phyloP scores from a whole-genome alignment of 2,113 vertebrate species.

The Pseudonaja textilis region DNA sequence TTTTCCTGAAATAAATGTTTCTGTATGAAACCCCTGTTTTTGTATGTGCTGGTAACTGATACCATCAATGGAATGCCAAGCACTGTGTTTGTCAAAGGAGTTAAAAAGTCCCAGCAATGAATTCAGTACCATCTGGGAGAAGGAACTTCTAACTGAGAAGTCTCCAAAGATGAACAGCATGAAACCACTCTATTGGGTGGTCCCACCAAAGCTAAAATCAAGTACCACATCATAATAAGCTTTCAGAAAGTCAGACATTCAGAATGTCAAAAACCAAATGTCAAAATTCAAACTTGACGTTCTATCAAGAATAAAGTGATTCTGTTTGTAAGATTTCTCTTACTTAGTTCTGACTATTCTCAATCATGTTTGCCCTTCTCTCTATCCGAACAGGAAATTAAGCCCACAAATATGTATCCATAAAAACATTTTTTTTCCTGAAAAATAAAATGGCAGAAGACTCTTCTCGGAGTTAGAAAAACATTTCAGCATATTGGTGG shows the following conservation, averaged over 20 bases:
- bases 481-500: not conserved
- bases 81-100: conserved; percentile 38
- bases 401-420: not conserved
- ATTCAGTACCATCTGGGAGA: conserved; percentile 24
- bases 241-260: not conserved
- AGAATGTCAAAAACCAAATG: not conserved
- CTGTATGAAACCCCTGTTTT: conserved; percentile 51
- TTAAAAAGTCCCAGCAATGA: conserved; percentile 28
- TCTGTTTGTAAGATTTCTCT: not conserved
- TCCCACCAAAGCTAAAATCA: not conserved
- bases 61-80: conserved; percentile 22
- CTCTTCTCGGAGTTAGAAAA: not conserved
- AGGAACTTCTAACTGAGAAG: conserved; percentile 18
- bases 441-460: not conserved
- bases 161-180: not conserved
- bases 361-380: not conserved
- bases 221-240: not conserved
- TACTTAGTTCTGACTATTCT: not conserved
- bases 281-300: not conserved
- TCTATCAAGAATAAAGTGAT: not conserved
- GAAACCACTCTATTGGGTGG: conserved; percentile 18
- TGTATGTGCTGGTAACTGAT: conserved; percentile 41
- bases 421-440: not conserved
- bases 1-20: conserved; percentile 41
- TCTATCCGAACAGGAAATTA: not conserved